A percentile compares a stretch with the other conserved stretches of the same genome.
These are phyloP conservation scores for Stegophylla sp. DNA, from an alignment of 2,888 invertebrate genomes.

Conservation along the genomic window DNA sequence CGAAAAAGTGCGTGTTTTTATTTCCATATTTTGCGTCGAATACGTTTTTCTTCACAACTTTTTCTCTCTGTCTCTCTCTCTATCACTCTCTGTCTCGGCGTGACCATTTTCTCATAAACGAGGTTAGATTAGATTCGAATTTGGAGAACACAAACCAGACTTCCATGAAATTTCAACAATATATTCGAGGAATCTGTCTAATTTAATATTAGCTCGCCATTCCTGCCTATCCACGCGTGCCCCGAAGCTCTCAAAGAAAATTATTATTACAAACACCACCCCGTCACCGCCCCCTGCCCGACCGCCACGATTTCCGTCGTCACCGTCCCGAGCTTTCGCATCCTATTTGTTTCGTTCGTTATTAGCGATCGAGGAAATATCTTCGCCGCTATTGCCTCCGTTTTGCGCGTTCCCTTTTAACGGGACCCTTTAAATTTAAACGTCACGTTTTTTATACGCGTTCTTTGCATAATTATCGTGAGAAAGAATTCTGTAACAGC, in stretches of 20 bases:
- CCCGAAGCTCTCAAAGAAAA: slow-evolving; percentile 54
- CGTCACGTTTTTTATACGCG: slow-evolving; percentile 34
- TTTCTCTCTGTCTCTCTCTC: no score
- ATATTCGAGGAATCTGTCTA: slow-evolving; percentile 56
- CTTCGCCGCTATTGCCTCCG: background rate
- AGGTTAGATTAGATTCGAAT: slow-evolving; percentile 50
- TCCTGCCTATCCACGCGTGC: slow-evolving; percentile 46
- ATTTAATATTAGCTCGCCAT: slow-evolving; percentile 52
- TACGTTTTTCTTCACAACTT: background rate
- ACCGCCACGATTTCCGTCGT: background rate
- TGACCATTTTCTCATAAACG: background rate
- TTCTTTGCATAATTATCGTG: slow-evolving; percentile 11
- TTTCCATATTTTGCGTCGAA: background rate
- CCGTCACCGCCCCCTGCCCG: background rate
- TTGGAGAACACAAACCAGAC: slow-evolving; percentile 42
- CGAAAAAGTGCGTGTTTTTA: background rate
- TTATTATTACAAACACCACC: slow-evolving; percentile 46
- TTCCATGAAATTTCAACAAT: slow-evolving; percentile 49
- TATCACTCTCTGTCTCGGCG: no score
- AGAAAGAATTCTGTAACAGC: slow-evolving; percentile 1
- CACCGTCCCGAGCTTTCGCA: slow-evolving; percentile 16
- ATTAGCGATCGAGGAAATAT: slow-evolving; percentile 45
- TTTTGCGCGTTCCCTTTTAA: background rate
- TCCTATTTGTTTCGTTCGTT: slow-evolving; percentile 45
- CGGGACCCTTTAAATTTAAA: slow-evolving; percentile 37